Conservation (phyloP, 2,797 vertebrate species). For the Liparis tanakae region DNA sequence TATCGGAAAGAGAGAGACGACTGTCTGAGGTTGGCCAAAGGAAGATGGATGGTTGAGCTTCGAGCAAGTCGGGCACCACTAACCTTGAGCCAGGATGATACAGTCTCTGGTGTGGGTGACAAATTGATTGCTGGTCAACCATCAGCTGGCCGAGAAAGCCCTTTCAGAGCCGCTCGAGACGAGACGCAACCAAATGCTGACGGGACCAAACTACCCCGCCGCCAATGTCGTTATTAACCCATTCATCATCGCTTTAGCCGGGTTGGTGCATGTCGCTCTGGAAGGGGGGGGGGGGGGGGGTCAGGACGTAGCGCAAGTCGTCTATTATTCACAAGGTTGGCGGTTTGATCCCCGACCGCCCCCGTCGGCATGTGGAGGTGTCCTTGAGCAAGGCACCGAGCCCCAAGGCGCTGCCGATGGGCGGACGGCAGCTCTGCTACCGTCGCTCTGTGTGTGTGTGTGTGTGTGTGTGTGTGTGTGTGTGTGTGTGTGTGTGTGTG, state of each 20-base stretch:
- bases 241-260: constrained; percentile 38
- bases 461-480: no score
- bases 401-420: not conserved
- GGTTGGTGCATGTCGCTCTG: constrained; percentile 12
- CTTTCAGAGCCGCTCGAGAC: constrained; percentile 20
- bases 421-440: not conserved
- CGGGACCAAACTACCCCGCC: constrained; percentile 29
- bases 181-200: constrained; percentile 15
- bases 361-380: not conserved
- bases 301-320: not conserved
- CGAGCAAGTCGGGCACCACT: constrained; percentile 8
- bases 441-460: not conserved
- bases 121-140: constrained; percentile 38
- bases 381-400: not conserved
- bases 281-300: not conserved
- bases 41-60: constrained; percentile 41
- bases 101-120: constrained; percentile 36
- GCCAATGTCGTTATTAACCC: constrained; percentile 57
- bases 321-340: constrained; percentile 16
- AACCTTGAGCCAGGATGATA: constrained; percentile 39
- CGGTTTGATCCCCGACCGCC: not conserved
- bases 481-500: no score
- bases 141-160: constrained; percentile 29
- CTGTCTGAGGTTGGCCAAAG: constrained; percentile 22
- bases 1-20: constrained; percentile 27